Percentiles rank a stretch among this genome's conserved stretches.
phyloP scores from a whole-genome alignment of 2,888 invertebrate genomes.

The Tipula lateralis region DNA sequence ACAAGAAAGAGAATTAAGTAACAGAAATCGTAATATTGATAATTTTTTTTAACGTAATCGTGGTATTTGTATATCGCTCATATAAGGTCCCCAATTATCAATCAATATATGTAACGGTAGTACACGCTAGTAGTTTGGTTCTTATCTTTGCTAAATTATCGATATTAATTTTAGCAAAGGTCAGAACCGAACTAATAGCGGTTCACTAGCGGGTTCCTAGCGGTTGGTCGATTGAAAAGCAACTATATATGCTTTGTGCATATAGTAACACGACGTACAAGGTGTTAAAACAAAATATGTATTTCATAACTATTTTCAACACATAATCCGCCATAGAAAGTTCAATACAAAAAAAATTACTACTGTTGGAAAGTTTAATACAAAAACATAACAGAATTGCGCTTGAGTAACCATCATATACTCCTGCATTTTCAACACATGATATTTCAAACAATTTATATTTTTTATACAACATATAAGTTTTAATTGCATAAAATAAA shows the following conservation, averaged over 20 bases:
- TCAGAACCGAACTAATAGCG: no score
- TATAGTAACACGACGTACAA: neutral
- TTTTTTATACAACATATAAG: neutral
- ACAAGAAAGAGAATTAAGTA: constrained; percentile 1
- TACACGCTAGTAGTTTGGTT: no score
- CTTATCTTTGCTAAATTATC: no score
- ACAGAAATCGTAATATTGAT: neutral
- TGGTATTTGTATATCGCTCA: neutral
- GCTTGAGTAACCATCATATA: neutral
- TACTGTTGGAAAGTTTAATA: constrained; percentile 2
- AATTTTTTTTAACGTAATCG: neutral
- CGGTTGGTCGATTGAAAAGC: no score
- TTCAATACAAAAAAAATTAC: neutral
- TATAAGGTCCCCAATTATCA: no score
- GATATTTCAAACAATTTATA: neutral
- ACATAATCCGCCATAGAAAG: neutral
- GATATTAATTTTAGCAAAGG: no score
- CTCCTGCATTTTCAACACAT: neutral
- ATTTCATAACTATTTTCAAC: constrained; percentile 8
- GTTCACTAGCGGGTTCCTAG: no score
- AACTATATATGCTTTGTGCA: no score
- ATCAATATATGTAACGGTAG: no score
- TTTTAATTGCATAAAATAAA: neutral
- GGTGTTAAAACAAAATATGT: neutral
- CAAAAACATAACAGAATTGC: neutral